Evolutionary conservation across 2,888 invertebrate genomes (phyloP).

Genomic region (Cyrtodaria siliqua): DNA sequence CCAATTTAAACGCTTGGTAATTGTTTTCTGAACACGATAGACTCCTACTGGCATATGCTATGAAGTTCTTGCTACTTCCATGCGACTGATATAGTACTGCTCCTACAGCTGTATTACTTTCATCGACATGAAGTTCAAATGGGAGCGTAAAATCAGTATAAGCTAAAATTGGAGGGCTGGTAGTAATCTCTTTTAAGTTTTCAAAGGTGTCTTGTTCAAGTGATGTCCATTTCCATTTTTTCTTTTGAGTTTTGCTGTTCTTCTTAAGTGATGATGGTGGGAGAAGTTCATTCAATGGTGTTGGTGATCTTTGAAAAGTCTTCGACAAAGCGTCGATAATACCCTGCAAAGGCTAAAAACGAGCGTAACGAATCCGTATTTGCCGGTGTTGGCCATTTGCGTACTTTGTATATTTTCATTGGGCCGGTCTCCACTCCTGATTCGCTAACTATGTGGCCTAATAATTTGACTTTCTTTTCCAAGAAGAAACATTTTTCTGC

Average conservation of each 20-base stretch:
- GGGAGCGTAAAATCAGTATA: conserved; percentile 18
- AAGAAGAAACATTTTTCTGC: no score
- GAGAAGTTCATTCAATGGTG: conserved; percentile 2
- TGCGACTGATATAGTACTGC: conserved; percentile 37
- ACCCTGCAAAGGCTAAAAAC: no score
- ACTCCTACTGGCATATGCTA: conserved; percentile 28
- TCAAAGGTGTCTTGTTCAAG: conserved; percentile 16
- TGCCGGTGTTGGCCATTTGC: no score
- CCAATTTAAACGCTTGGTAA: conserved; percentile 24
- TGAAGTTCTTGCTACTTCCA: conserved; percentile 15
- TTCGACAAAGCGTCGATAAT: background rate
- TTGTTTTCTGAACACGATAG: conserved; percentile 29
- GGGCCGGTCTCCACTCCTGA: no score
- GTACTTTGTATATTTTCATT: no score
- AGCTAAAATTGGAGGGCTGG: conserved; percentile 16
- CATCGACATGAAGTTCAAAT: conserved; percentile 36
- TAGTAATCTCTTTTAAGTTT: conserved; percentile 3
- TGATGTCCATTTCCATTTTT: conserved; percentile 31
- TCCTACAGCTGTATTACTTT: conserved; percentile 5
- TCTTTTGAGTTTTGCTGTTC: background rate
- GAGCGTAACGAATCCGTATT: no score
- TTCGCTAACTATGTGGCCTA: no score
- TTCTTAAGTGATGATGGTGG: background rate
- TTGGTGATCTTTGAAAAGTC: conserved; percentile 1
- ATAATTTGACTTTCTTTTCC: no score